A percentile compares a stretch with the other conserved stretches of the same genome.
Evolutionary conservation across 2,797 vertebrate species (phyloP).

Genomic region (Acipenser ruthenus): DNA sequence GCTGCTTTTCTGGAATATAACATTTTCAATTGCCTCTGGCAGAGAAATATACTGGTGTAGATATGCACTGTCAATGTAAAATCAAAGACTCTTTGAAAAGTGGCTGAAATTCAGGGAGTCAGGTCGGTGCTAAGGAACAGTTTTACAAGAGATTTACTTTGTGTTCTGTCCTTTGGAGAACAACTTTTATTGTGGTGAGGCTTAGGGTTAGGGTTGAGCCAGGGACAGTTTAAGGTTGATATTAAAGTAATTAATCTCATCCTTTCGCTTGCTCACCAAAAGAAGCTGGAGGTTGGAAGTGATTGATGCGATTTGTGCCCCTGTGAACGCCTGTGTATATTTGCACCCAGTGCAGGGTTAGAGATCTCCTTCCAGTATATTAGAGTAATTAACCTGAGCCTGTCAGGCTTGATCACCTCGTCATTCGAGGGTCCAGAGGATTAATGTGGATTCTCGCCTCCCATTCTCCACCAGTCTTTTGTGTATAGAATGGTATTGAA

Average conservation of each 20-base stretch:
- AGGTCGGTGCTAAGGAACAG: no score
- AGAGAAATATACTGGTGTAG: no score
- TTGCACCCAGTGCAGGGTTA: constrained; percentile 27
- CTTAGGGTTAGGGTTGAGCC: constrained; percentile 40
- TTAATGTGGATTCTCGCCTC: constrained; percentile 47
- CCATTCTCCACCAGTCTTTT: no score
- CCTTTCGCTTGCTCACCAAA: constrained; percentile 26
- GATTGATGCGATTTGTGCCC: constrained; percentile 62
- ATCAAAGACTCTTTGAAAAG: no score
- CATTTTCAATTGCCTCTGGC: no score
- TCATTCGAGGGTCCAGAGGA: constrained; percentile 69
- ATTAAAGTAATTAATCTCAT: constrained; percentile 43
- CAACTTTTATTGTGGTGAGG: no score
- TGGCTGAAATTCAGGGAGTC: no score
- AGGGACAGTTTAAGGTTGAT: constrained; percentile 21
- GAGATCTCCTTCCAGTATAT: constrained; percentile 36
- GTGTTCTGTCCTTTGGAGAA: no score
- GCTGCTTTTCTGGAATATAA: no score
- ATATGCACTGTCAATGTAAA: no score
- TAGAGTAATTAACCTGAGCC: constrained; percentile 76
- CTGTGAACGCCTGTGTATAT: constrained; percentile 48
- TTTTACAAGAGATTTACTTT: no score
- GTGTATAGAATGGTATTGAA: no score
- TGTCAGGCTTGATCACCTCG: constrained; percentile 53
- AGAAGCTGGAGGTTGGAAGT: constrained; percentile 35